These are phyloP conservation scores for Paelopatides confundens DNA, from an alignment of 53 echinoderm and acorn worm species.

Conservation along the genomic window DNA sequence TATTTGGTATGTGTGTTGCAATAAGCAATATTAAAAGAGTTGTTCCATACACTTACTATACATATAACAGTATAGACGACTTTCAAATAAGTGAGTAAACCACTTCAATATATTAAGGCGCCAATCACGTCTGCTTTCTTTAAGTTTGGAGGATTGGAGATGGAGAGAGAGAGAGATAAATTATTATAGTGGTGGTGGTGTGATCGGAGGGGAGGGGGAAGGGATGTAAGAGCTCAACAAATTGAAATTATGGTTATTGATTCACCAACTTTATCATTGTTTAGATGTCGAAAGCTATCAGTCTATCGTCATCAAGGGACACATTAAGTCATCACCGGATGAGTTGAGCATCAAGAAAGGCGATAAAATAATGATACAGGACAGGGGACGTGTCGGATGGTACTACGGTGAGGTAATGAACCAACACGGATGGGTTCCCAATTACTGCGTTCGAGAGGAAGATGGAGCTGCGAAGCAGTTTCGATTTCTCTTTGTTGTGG, in stretches of 20 bases:
- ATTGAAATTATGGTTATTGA: background rate
- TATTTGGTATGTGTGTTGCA: too few relatives aligned
- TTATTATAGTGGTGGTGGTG: too few relatives aligned
- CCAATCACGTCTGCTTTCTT: too few relatives aligned
- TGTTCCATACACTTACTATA: too few relatives aligned
- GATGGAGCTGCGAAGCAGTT: background rate
- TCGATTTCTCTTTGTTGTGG: background rate
- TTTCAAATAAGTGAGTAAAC: too few relatives aligned
- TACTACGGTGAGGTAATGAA: background rate
- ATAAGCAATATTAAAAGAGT: too few relatives aligned
- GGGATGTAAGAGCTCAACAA: too few relatives aligned
- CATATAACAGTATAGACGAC: too few relatives aligned
- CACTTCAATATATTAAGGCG: too few relatives aligned
- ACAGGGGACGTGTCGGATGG: conserved; percentile 3
- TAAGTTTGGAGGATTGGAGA: too few relatives aligned
- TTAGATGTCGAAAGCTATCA: background rate
- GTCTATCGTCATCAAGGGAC: background rate
- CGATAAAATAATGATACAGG: conserved; percentile 3
- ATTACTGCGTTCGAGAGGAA: conserved; percentile 8
- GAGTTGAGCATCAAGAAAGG: conserved; percentile 7
- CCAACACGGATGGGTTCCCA: conserved; percentile 4
- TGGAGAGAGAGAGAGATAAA: too few relatives aligned
- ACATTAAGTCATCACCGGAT: background rate
- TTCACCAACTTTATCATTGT: background rate
- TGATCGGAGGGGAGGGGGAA: too few relatives aligned